Base-by-base conservation (phyloP, 1,140 invertebrate species). In the Samia ricini region DNA sequence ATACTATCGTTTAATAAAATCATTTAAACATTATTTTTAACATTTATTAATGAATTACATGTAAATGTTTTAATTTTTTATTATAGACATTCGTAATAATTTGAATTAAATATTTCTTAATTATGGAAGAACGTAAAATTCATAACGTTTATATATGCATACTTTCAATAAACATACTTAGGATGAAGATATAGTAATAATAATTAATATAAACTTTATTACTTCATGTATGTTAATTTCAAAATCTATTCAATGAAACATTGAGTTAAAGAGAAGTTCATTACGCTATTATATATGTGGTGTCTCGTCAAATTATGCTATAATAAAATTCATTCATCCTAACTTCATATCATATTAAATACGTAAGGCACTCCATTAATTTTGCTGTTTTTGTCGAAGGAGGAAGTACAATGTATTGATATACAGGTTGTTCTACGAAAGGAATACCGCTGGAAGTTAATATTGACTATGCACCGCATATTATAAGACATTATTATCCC, bases 331-430 rank as follows among this genome's bases (percentile, higher is more conserved):
- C 80, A 83, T 88, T 73, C 79, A 79, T 77, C 77, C 85, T 90
- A 90, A 81, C 79, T 83, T 85, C 84, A 88, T 88, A 87, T 85
- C 71, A 85, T 89, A 88, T 81, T 88, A 86, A 83, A 83, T 90
- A 90, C 79, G 85, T 90, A 90, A 90, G 88, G 88, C 88, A 90
- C 88, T 90, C 88, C 85, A 79, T 81, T 85, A 83, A 85, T 86
- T 90, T 85, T 86, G 79, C 81, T 81, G 84, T 71, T 80, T 84
- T 85, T 74, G 76, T 85, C 83, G 77, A 86, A 86, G 87, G 79
- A 81, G 80, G 69, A 79, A 75, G 71, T 73, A 85, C 81, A n/a
- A n/a, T n/a, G n/a, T 77, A 80, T 77, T 83, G 76, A 77, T 75
- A 80, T 77, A 69, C 56, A 75, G 63, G 71, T 72, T 75, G 60